Percentiles rank a stretch among this genome's conserved stretches.
Conservation (phyloP, 2,113 vertebrate species). For the Gracilinanus agilis region DNA sequence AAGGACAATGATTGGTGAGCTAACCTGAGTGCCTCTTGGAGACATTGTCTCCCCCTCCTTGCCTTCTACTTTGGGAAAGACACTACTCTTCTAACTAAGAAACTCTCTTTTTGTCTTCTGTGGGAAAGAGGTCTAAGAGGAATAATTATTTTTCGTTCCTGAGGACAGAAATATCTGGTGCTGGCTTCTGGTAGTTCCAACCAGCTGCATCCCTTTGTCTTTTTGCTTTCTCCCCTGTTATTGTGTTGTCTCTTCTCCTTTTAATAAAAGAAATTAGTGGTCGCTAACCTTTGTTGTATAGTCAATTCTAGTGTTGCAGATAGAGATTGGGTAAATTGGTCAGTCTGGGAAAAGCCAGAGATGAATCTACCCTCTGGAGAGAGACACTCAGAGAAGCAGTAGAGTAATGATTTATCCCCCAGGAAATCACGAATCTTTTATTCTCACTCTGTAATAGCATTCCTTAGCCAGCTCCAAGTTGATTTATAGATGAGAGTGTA, state of each 20-base stretch:
- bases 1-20: background rate
- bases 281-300: background rate
- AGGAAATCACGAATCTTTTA: background rate
- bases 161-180: background rate
- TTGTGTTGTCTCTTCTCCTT: background rate
- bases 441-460: background rate
- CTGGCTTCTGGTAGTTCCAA: background rate
- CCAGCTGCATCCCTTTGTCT: background rate
- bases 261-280: background rate
- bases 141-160: background rate
- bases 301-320: background rate
- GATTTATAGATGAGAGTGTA: background rate
- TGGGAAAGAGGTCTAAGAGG: background rate
- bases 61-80: background rate
- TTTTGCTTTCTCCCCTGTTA: background rate
- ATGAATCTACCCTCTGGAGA: background rate
- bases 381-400: background rate
- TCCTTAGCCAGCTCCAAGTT: background rate
- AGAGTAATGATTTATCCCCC: background rate
- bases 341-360: background rate
- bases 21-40: background rate
- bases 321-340: background rate
- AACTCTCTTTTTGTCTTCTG: background rate
- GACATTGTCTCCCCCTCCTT: background rate
- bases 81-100: background rate